These are phyloP conservation scores for Idaea dimidiata DNA, from an alignment of 2,888 invertebrate species.

Conservation along the genomic window DNA sequence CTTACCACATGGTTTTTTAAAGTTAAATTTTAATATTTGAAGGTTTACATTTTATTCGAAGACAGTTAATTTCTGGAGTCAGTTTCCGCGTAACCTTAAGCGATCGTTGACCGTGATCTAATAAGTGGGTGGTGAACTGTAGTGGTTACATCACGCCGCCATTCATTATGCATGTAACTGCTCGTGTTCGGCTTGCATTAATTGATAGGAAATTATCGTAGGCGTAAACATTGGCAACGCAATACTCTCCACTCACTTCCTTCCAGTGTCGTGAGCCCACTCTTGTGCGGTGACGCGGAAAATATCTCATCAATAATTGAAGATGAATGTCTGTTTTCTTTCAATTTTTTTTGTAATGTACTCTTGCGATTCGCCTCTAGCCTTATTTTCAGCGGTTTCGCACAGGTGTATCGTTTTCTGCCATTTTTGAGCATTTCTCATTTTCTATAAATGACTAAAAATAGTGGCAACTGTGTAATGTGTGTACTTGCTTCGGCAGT, in stretches of 20 bases:
- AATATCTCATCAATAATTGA: not conserved
- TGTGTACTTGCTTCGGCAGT: no score
- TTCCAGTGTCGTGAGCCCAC: not conserved
- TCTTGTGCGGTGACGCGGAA: not conserved
- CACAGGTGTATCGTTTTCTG: no score
- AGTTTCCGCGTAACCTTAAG: not conserved
- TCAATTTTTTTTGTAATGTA: no score
- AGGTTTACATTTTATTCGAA: not conserved
- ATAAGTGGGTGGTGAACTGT: not conserved
- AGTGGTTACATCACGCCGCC: not conserved
- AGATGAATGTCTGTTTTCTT: not conserved
- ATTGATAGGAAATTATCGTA: constrained; percentile 16
- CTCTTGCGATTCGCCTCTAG: no score
- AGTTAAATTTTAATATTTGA: no score
- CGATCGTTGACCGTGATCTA: constrained; percentile 4
- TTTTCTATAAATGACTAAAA: no score
- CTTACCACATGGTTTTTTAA: no score
- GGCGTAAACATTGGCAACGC: not conserved
- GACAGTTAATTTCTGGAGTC: not conserved
- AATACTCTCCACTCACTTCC: constrained; percentile 4
- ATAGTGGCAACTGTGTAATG: no score
- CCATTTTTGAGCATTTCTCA: no score
- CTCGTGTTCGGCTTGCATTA: constrained; percentile 6
- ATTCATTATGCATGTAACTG: not conserved
- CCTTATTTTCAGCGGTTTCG: no score